Conservation (phyloP, 2,797 vertebrate species). For the Clarias pachynema region DNA sequence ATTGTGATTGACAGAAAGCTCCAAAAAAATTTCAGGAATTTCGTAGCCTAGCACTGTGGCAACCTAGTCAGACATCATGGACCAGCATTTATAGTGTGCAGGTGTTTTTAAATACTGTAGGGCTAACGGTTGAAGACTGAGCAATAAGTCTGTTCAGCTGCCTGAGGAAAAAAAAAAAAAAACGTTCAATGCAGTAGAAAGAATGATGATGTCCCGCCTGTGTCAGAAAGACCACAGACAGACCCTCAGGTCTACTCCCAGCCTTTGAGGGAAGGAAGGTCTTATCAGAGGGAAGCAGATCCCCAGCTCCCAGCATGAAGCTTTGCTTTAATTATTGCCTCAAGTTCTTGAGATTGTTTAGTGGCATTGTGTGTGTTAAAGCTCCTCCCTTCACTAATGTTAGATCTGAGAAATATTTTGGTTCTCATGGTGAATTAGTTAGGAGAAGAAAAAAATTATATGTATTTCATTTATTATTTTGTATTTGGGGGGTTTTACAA, state of each 20-base stretch:
- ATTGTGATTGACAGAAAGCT: constrained; percentile 28
- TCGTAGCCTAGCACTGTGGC: constrained; percentile 4
- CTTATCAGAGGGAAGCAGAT: constrained; percentile 59
- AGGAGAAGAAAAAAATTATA: background rate
- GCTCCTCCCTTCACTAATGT: constrained; percentile 36
- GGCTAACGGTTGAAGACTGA: constrained; percentile 4
- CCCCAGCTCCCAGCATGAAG: constrained; percentile 48
- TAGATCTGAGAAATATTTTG: constrained; percentile 31
- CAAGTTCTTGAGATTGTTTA: constrained; percentile 49
- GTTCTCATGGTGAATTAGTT: constrained; percentile 17
- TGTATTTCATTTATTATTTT: too few species aligned
- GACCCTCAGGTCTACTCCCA: constrained; percentile 4
- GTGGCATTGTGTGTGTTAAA: constrained; percentile 42
- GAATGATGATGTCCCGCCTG: constrained; percentile 14
- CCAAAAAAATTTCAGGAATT: constrained; percentile 31
- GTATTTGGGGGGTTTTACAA: background rate
- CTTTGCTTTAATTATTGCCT: constrained; percentile 49
- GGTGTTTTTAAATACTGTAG: background rate
- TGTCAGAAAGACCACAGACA: constrained; percentile 21
- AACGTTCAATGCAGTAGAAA: constrained; percentile 13
- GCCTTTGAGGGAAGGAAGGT: constrained; percentile 35
- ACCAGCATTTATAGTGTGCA: constrained; percentile 41
- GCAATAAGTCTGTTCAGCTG: constrained; percentile 15
- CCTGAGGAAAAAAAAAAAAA: background rate
- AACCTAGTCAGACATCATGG: constrained; percentile 14